Conservation (phyloP, 64 coral and sea anemone genomes). For the Dendronephthya gigantea region DNA sequence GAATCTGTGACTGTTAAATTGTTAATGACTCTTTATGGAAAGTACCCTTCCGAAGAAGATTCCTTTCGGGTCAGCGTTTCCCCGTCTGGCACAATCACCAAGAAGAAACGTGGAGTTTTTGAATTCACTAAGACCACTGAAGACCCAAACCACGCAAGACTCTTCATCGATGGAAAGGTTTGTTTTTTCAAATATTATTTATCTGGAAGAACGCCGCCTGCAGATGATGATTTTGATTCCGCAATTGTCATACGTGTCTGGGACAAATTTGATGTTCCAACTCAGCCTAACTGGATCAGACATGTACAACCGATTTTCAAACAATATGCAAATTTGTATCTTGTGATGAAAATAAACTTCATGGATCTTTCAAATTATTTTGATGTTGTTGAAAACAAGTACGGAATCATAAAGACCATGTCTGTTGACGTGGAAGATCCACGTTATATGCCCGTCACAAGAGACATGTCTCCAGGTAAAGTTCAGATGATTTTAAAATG, state of each 20-base stretch:
- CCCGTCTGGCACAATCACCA: neutral
- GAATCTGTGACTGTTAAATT: neutral
- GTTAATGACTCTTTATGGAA: neutral
- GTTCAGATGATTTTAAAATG: neutral
- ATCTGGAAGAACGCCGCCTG: neutral
- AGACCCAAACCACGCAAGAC: neutral
- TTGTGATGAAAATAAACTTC: neutral
- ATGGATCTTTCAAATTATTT: neutral
- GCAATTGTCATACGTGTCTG: neutral
- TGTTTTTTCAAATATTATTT: neutral
- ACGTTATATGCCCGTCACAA: neutral
- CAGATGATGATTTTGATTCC: too few relatives aligned
- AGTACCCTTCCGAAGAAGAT: neutral
- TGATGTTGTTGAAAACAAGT: neutral
- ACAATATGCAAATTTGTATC: neutral
- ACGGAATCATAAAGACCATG: neutral
- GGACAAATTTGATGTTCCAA: neutral
- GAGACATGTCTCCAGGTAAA: neutral
- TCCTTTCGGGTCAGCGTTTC: neutral
- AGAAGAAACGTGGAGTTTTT: neutral
- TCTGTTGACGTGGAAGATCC: neutral
- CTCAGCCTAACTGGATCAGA: neutral
- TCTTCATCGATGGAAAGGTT: neutral
- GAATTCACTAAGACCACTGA: neutral
- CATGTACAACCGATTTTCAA: neutral